phyloP scores from a whole-genome alignment of 2,797 vertebrate genomes.

The Novumbra hubbsi region DNA sequence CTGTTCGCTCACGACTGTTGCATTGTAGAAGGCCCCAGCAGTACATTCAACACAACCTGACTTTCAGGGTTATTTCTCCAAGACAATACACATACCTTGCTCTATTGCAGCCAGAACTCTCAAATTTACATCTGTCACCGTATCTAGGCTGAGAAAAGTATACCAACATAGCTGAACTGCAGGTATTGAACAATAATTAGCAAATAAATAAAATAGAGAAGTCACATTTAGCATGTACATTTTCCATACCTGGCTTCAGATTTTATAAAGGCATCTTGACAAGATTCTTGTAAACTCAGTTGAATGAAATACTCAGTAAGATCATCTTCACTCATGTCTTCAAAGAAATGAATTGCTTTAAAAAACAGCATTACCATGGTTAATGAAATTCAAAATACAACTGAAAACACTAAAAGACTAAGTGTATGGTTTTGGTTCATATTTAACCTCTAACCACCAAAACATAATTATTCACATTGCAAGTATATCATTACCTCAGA shows the following conservation, averaged over 20 bases:
- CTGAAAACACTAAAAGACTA: neutral
- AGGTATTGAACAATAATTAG: neutral
- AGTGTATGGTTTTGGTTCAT: neutral
- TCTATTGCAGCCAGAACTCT: constrained; percentile 74
- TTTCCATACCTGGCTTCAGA: constrained; percentile 66
- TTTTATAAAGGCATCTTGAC: constrained; percentile 50
- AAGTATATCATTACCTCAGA: neutral
- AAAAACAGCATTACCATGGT: neutral
- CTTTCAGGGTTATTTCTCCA: neutral
- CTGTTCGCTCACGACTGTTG: neutral
- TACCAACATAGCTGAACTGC: constrained; percentile 40
- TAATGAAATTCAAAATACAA: neutral
- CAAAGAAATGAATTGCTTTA: constrained; percentile 64
- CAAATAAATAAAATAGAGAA: neutral
- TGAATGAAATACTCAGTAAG: constrained; percentile 73
- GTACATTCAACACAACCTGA: constrained; percentile 2
- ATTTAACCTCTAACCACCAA: neutral
- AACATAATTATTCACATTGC: too few species aligned
- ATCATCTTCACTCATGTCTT: constrained; percentile 70
- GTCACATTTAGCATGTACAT: neutral
- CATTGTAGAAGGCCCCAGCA: neutral
- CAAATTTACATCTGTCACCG: constrained; percentile 63
- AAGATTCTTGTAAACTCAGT: constrained; percentile 74
- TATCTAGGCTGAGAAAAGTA: neutral
- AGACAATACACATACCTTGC: constrained; percentile 60